These are phyloP conservation scores for Hemibagrus guttatus DNA, from an alignment of 2,797 vertebrate species.

Conservation along the genomic window DNA sequence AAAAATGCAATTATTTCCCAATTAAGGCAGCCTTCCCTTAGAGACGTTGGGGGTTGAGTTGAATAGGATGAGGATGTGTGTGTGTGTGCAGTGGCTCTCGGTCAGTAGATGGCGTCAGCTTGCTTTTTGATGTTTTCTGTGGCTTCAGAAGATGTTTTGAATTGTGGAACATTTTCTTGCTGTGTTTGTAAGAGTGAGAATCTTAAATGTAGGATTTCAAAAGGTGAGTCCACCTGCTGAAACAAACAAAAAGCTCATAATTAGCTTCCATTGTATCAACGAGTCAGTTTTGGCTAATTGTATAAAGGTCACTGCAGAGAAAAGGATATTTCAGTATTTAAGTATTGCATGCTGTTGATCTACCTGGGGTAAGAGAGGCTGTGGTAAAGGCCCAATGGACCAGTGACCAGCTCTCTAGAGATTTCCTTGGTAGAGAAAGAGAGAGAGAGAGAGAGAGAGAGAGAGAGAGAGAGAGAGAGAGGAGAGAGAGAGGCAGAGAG, in stretches of 20 bases:
- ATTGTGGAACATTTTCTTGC: background rate
- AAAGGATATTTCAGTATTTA: constrained; percentile 23
- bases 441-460: constrained; percentile 22
- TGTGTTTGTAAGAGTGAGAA: background rate
- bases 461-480: constrained; percentile 26
- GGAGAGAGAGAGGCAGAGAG: constrained; percentile 24
- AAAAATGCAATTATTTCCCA: constrained; percentile 63
- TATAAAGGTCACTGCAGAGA: constrained; percentile 25
- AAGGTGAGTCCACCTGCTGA: background rate
- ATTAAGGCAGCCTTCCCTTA: constrained; percentile 56
- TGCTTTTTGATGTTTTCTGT: constrained; percentile 65
- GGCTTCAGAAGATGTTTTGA: constrained; percentile 1
- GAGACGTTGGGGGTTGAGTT: constrained; percentile 46
- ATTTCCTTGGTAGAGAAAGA: constrained; percentile 45
- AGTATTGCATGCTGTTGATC: constrained; percentile 49
- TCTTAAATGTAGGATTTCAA: background rate
- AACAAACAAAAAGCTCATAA: background rate
- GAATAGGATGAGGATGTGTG: constrained; percentile 13
- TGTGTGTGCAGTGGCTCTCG: background rate
- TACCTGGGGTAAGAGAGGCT: constrained; percentile 66
- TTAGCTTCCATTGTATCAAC: background rate
- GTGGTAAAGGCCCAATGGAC: constrained; percentile 56
- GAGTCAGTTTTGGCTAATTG: constrained; percentile 1
- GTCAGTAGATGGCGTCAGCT: constrained; percentile 89
- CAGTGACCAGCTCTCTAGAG: constrained; percentile 41